phyloP scores from a whole-genome alignment of 2,888 invertebrate species.

The Acanthosepion pharaonis region DNA sequence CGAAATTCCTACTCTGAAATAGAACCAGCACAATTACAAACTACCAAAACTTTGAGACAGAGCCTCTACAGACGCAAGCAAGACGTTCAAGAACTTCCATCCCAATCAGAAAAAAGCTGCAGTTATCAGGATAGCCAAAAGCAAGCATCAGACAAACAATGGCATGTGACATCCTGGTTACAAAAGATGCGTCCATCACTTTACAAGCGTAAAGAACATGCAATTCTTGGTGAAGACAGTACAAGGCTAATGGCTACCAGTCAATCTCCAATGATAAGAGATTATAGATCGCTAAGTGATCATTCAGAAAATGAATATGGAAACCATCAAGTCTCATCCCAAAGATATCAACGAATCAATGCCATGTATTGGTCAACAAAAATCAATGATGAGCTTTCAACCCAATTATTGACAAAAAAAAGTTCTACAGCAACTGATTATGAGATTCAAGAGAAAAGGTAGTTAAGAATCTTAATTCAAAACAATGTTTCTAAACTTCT shows the following conservation, averaged over 20 bases:
- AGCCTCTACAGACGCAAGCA: not conserved
- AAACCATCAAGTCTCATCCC: not conserved
- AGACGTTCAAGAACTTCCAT: not conserved
- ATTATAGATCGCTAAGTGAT: not conserved
- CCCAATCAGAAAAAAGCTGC: not conserved
- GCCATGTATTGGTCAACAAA: constrained; percentile 1
- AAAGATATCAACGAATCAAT: not conserved
- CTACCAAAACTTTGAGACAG: not conserved
- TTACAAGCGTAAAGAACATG: not conserved
- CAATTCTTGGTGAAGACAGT: not conserved
- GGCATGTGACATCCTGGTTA: not conserved
- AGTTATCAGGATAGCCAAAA: no score
- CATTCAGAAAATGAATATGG: not conserved
- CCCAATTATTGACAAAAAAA: not conserved
- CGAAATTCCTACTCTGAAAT: not conserved
- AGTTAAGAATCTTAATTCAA: no score
- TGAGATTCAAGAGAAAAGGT: not conserved
- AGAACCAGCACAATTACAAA: not conserved
- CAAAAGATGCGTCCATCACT: not conserved
- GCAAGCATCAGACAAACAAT: not conserved
- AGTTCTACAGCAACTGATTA: not conserved
- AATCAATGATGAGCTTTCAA: not conserved
- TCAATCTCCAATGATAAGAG: not conserved
- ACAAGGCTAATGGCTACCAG: not conserved
- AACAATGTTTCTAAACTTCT: no score